Conservation (phyloP, 1,140 invertebrate species). For the Neodiprion pinetum region DNA sequence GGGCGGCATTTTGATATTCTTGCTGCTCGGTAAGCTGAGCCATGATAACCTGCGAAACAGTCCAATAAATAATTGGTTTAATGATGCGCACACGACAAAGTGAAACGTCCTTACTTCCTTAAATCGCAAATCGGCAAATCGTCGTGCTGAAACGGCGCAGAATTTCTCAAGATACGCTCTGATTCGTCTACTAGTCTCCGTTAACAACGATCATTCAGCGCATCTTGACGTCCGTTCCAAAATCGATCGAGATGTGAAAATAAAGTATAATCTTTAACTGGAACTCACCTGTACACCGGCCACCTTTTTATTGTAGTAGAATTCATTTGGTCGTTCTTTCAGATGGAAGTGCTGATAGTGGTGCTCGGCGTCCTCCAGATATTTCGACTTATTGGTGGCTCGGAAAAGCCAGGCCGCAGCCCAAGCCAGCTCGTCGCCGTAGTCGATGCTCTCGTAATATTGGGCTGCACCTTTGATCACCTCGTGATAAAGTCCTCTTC, state of each 20-base stretch:
- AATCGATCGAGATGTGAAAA: background rate
- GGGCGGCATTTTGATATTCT: constrained; percentile 59
- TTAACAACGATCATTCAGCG: no score
- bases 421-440: constrained; percentile 71
- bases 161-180: no score
- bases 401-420: constrained; percentile 69
- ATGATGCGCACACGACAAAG: no score
- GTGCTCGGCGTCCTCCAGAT: constrained; percentile 63
- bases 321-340: constrained; percentile 60
- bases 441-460: constrained; percentile 67
- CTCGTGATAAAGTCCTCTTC: constrained; percentile 66
- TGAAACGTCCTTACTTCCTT: background rate
- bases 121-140: background rate
- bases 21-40: constrained; percentile 57
- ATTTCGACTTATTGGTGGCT: constrained; percentile 64
- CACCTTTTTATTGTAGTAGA: constrained; percentile 69
- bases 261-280: background rate
- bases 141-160: no score
- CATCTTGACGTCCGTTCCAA: no score
- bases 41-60: constrained; percentile 56
- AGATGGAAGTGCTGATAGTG: constrained; percentile 64
- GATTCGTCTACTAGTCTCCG: no score
- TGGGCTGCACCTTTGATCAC: constrained; percentile 63
- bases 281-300: constrained; percentile 64
- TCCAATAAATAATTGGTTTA: background rate